Evolutionary conservation across 2,113 vertebrate species (phyloP).

Genomic region (Athene noctua): DNA sequence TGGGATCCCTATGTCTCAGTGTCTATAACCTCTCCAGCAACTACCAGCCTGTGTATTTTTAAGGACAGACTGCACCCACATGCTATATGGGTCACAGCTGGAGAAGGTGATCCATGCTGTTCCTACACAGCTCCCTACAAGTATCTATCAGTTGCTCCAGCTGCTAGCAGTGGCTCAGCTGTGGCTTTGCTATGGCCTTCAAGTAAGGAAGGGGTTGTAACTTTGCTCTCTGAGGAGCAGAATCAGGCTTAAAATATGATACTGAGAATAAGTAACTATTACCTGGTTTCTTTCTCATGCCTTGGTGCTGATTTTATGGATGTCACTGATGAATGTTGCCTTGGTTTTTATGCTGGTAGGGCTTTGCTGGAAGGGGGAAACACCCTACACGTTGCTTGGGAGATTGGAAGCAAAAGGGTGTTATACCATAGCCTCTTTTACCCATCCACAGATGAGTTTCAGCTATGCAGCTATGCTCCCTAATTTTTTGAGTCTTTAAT

Average conservation of each 20-base stretch:
- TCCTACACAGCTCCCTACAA: not conserved
- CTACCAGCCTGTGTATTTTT: not conserved
- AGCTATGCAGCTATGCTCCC: not conserved
- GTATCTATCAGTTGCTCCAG: not conserved
- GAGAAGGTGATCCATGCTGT: not conserved
- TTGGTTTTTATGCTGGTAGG: not conserved
- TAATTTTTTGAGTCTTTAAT: not conserved
- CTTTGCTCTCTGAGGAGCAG: not conserved
- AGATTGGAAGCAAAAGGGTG: not conserved
- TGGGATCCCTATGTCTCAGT: not conserved
- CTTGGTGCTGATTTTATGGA: not conserved
- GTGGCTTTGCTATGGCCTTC: not conserved
- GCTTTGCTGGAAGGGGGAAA: not conserved
- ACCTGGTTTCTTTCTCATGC: not conserved
- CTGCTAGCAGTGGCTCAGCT: not conserved
- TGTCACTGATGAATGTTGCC: not conserved
- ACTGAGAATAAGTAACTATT: not conserved
- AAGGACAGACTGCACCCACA: not conserved
- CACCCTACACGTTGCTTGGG: not conserved
- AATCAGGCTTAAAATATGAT: not conserved
- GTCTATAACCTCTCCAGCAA: not conserved
- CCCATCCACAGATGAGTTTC: not conserved
- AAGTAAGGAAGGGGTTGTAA: not conserved
- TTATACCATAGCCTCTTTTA: not conserved
- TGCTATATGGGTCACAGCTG: not conserved